Conservation (phyloP, 2,113 vertebrate genomes). For the Myrmecobius fasciatus region DNA sequence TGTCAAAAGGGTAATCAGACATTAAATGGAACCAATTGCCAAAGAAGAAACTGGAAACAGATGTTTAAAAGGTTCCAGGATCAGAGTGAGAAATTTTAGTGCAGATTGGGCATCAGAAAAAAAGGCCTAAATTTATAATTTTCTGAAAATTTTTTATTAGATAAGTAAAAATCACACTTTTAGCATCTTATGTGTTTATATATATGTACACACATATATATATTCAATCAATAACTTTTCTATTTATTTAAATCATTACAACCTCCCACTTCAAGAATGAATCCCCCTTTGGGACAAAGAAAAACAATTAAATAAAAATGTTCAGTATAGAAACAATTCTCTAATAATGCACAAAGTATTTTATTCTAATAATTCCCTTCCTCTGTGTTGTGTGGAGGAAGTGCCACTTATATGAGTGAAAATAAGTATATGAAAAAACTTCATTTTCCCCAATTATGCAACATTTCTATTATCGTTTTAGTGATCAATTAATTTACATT, state of each 20-base stretch:
- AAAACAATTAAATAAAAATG: background rate
- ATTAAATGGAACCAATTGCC: background rate
- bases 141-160: background rate
- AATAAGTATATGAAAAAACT: background rate
- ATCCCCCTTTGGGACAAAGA: background rate
- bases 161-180: background rate
- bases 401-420: background rate
- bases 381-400: background rate
- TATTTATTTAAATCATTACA: background rate
- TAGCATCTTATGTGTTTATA: background rate
- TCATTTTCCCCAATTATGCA: background rate
- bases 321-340: background rate
- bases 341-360: background rate
- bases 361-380: background rate
- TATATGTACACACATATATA: no score
- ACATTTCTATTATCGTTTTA: background rate
- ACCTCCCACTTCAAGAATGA: background rate
- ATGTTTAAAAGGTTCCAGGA: slow-evolving; percentile 1
- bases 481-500: background rate
- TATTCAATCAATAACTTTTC: background rate
- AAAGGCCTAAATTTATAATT: background rate
- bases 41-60: background rate
- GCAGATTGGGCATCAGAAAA: background rate
- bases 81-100: background rate
- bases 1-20: background rate